These are phyloP conservation scores for Ceuthmochares aereus DNA, from an alignment of 2,113 vertebrate species.

Conservation along the genomic window DNA sequence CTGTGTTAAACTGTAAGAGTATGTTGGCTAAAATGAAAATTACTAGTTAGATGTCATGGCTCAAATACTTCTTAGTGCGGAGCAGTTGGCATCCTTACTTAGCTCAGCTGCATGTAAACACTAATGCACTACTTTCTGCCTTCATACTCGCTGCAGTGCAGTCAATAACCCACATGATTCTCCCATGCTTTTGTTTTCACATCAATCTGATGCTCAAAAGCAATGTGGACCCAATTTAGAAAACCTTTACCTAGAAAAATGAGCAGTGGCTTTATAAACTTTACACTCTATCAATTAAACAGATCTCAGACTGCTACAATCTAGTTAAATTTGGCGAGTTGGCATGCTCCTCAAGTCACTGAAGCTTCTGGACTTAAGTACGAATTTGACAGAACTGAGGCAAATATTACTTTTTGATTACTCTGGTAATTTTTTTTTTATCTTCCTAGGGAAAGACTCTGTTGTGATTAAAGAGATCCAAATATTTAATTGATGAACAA, in stretches of 20 bases:
- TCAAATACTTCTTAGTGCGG: conserved; percentile 1
- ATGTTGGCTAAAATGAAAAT: conserved; percentile 18
- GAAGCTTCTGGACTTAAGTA: neutral
- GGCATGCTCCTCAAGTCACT: neutral
- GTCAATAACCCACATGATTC: conserved; percentile 44
- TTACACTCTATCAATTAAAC: neutral
- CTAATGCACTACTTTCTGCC: conserved; percentile 10
- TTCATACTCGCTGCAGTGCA: neutral
- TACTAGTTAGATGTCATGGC: conserved; percentile 13
- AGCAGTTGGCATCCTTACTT: conserved; percentile 22
- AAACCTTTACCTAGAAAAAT: conserved; percentile 17
- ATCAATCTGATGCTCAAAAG: conserved; percentile 4
- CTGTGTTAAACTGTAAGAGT: neutral
- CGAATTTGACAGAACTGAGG: neutral
- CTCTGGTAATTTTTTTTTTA: neutral
- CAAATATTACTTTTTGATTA: neutral
- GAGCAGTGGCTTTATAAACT: neutral
- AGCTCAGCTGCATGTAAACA: conserved; percentile 23
- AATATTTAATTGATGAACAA: neutral
- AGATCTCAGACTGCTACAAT: neutral
- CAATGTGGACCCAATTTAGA: neutral
- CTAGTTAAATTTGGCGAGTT: neutral
- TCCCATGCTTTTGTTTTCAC: conserved; percentile 31
- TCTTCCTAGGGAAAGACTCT: neutral
- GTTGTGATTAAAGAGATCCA: neutral